A percentile compares a stretch with the other conserved stretches of the same genome.
These are phyloP conservation scores for Phasianus colchicus DNA, from an alignment of 2,113 vertebrate species.

Conservation along the genomic window DNA sequence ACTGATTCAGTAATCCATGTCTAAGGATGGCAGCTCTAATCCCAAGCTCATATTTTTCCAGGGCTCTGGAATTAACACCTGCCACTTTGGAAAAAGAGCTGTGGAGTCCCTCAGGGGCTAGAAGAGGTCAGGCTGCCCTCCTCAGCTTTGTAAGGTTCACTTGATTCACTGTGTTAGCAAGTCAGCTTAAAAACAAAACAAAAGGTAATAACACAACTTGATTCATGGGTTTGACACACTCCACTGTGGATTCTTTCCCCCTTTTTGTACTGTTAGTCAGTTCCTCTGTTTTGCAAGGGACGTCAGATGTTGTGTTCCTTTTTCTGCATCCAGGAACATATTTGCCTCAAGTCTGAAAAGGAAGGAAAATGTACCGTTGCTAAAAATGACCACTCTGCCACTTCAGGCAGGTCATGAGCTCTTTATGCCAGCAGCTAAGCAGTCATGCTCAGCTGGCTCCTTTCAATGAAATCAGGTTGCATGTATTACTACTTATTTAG, in stretches of 20 bases:
- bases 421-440: background rate
- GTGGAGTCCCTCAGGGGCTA: background rate
- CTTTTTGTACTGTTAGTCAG: constrained; percentile 13
- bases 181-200: background rate
- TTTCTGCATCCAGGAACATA: background rate
- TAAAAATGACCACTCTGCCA: constrained; percentile 12
- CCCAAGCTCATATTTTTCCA: background rate
- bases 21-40: background rate
- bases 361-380: constrained; percentile 25
- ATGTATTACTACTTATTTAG: constrained; percentile 43
- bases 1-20: background rate
- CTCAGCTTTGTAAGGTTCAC: background rate
- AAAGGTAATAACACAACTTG: background rate
- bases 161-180: background rate
- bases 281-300: constrained; percentile 9
- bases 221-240: constrained; percentile 12
- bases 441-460: constrained; percentile 32
- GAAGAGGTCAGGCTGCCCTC: constrained; percentile 12
- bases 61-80: constrained; percentile 31
- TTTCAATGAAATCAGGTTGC: constrained; percentile 51
- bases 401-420: constrained; percentile 45
- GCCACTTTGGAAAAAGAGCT: constrained; percentile 5
- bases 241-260: background rate
- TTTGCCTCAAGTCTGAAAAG: background rate
- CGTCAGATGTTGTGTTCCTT: background rate